Evolutionary conservation across 2,797 vertebrate genomes (phyloP).

Genomic region (Bovichtus variegatus): DNA sequence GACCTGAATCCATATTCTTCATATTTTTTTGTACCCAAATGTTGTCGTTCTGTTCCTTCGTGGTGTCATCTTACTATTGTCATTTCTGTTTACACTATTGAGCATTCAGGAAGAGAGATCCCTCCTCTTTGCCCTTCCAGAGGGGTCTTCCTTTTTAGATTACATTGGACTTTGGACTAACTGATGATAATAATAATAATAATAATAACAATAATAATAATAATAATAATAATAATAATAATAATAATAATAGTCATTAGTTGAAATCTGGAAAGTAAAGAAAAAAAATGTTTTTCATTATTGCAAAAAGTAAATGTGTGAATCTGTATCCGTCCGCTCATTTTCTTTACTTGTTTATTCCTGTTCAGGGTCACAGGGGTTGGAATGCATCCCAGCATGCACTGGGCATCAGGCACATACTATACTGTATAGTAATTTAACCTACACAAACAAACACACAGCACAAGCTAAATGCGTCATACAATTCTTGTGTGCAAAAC

Average conservation of each 20-base stretch:
- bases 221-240: background rate
- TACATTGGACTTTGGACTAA: no score
- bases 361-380: background rate
- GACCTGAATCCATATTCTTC: background rate
- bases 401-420: background rate
- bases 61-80: background rate
- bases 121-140: background rate
- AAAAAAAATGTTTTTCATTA: background rate
- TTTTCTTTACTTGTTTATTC: background rate
- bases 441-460: no score
- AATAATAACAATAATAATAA: background rate
- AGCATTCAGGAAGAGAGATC: background rate
- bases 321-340: no score
- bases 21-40: background rate
- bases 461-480: background rate
- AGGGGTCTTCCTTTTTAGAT: background rate
- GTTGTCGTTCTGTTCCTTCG: background rate
- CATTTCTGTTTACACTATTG: background rate
- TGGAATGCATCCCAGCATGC: slow-evolving; percentile 29
- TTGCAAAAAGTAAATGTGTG: background rate
- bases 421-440: no score
- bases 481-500: background rate
- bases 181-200: background rate
- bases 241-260: background rate
- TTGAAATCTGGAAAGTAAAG: background rate